A percentile compares a stretch with the other conserved stretches of the same genome.
Evolutionary conservation across 30 jellyfish, hydroid and myxozoan species (phyloP).

Genomic region (Phacellophora camtschatica): DNA sequence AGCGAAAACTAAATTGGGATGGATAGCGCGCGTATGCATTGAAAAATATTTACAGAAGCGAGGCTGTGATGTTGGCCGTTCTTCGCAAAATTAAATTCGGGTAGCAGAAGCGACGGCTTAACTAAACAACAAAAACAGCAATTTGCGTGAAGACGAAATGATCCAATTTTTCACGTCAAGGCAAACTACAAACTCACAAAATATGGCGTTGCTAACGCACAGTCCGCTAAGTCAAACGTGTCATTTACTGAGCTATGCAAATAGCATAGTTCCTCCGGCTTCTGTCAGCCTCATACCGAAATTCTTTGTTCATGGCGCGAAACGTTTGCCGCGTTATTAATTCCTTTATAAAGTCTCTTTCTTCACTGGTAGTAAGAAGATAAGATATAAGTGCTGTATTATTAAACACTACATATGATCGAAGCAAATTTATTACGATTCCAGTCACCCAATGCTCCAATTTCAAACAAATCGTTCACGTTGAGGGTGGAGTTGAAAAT

Average conservation of each 20-base stretch:
- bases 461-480: too few species aligned
- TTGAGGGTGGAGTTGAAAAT: too few species aligned
- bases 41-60: slow-evolving; percentile 74
- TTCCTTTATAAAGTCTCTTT: too few species aligned
- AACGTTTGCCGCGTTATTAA: neutral
- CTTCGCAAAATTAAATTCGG: slow-evolving; percentile 36
- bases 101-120: slow-evolving; percentile 52
- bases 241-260: slow-evolving; percentile 33
- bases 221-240: slow-evolving; percentile 26
- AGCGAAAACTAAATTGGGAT: slow-evolving; percentile 63
- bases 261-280: slow-evolving; percentile 54
- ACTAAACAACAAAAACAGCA: slow-evolving; percentile 41
- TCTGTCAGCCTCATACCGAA: slow-evolving; percentile 36
- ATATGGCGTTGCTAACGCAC: slow-evolving; percentile 42
- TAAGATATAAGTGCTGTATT: too few species aligned
- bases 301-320: slow-evolving; percentile 57
- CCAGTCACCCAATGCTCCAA: too few species aligned
- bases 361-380: too few species aligned
- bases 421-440: too few species aligned
- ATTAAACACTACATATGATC: too few species aligned
- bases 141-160: slow-evolving; percentile 49
- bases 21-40: slow-evolving; percentile 72
- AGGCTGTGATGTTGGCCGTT: slow-evolving; percentile 79
- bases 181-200: slow-evolving; percentile 44
- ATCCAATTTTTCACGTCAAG: slow-evolving; percentile 46